phyloP scores from a whole-genome alignment of 2,888 invertebrate genomes.

The Nemoura dubitans region DNA sequence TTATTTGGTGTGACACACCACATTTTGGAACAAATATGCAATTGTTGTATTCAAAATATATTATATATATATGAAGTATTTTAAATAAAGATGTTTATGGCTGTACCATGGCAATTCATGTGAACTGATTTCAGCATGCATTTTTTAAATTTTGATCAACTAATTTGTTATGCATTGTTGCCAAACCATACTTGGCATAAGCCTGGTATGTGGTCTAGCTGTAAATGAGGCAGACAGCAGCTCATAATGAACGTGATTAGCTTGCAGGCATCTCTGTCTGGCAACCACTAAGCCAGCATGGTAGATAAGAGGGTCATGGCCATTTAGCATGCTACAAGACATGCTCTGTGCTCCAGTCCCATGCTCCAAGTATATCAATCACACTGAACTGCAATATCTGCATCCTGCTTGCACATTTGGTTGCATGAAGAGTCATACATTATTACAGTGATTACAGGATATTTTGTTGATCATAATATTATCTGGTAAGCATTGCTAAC shows the following conservation, averaged over 20 bases:
- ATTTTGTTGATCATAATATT: too few relatives aligned
- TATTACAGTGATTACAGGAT: too few relatives aligned
- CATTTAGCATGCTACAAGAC: too few relatives aligned
- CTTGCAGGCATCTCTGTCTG: not conserved
- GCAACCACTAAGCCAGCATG: not conserved
- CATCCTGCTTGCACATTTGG: too few relatives aligned
- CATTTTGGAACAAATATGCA: not conserved
- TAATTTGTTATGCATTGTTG: not conserved
- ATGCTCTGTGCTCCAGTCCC: too few relatives aligned
- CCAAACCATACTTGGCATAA: not conserved
- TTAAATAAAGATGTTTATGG: slow-evolving; percentile 12
- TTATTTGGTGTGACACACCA: not conserved
- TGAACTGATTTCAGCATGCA: not conserved
- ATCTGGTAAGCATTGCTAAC: too few relatives aligned
- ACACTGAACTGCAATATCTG: too few relatives aligned
- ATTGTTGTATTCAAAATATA: not conserved
- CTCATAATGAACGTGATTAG: not conserved
- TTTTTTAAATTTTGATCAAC: not conserved
- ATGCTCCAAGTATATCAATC: too few relatives aligned
- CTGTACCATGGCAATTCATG: not conserved
- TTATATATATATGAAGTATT: not conserved
- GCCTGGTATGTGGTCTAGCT: not conserved
- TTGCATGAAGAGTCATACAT: too few relatives aligned
- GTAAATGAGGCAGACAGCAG: not conserved
- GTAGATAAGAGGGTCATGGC: not conserved